Base-by-base conservation (phyloP, 2,113 vertebrate species). In the Lycaon pictus region DNA sequence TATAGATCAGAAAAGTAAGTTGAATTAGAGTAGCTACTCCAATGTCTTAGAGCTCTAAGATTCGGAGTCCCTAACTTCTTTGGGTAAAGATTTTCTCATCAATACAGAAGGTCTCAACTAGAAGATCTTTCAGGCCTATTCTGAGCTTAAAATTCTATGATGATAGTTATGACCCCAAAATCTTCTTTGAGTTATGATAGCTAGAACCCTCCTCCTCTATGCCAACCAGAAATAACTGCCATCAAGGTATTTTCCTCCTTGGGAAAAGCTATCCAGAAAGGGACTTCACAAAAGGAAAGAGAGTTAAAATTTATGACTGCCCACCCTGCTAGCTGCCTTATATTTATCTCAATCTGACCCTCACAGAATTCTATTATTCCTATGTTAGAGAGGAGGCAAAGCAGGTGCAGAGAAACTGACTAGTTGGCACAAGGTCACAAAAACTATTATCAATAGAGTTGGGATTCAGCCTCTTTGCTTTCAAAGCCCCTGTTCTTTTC, bases 401-500 rank as follows among this genome's bases (percentile, higher is more conserved):
- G 51, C 32, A 74, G 67, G 48, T 51, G 4, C 32, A 69, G 60
- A 94, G 51, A 71, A 96, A 58, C 65, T 43, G 16, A 53, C 12
- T 17, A 35, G 37, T 25, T 83, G 72, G 56, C 15, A 63, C 35
- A 35, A 76, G 2, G n/a, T 80, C 87, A 72, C 74, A 51, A 62
- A 71, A 91, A 32, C n/a, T 84, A 35, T 76, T 69, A 62, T 55
- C 6, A 11, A 51, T 15, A 79, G 93, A 85, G 35, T 23, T 51
- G 51, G 17, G 7, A 76, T 84, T 88, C 74, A n/a, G 32, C 60
- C 13, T 22, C 25, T 55, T 85, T 72, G 32, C 63, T 58, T 87
- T 93, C 92, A 84, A 87, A 95, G 72, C 15, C 29, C 43, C 7
- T 76, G 55, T 71, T 86, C 51, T 48, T 71, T 85, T 92, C 55